Conservation (phyloP, 2,797 vertebrate species). For the Parauchenoglanis ngamensis region DNA sequence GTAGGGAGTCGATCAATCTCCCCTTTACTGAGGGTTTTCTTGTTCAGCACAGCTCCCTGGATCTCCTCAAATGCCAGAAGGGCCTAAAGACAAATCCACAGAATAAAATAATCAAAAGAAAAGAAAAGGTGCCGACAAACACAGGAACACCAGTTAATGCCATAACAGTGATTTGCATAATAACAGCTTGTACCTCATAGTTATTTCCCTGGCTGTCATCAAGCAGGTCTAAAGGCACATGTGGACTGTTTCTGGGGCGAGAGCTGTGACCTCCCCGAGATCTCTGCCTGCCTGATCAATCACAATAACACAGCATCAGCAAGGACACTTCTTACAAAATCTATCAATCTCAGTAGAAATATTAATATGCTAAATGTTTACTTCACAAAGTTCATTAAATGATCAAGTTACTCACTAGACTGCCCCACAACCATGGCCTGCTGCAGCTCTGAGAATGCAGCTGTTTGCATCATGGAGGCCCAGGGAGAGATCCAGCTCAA, state of each 20-base stretch:
- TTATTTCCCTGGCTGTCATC: conserved; percentile 69
- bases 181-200: conserved; percentile 71
- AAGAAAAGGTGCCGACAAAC: background rate
- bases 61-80: conserved; percentile 77
- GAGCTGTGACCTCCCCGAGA: conserved; percentile 36
- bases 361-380: background rate
- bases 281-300: conserved; percentile 48
- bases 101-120: background rate
- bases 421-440: conserved; percentile 40
- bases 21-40: conserved; percentile 64
- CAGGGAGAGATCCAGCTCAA: conserved; percentile 60
- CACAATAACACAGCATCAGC: background rate
- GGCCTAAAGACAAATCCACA: conserved; percentile 61
- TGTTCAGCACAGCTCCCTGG: conserved; percentile 71
- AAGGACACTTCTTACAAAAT: conserved; percentile 42
- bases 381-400: background rate
- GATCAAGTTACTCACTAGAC: conserved; percentile 30
- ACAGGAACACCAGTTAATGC: background rate
- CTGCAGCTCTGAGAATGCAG: conserved; percentile 46
- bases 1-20: conserved; percentile 76
- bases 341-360: background rate
- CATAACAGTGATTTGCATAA: background rate
- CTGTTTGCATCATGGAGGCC: conserved; percentile 46
- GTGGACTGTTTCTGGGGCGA: conserved; percentile 50
- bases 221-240: conserved; percentile 37